Evolutionary conservation across 2,797 vertebrate genomes (phyloP).

Genomic region (Schizopygopsis pylzovi): DNA sequence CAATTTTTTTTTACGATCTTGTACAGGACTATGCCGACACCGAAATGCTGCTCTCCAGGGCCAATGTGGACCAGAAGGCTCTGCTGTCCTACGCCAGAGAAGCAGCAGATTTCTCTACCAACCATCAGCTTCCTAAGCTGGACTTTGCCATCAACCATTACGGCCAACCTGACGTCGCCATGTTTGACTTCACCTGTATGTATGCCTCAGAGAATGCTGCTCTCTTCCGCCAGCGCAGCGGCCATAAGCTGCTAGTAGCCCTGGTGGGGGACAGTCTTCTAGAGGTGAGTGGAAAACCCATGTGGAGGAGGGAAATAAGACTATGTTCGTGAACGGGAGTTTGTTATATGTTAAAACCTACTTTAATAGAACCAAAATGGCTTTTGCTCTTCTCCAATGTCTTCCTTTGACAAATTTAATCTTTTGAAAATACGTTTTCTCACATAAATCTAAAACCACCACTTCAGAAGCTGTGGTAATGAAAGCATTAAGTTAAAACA

Average conservation of each 20-base stretch:
- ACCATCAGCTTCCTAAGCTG: slow-evolving; percentile 91
- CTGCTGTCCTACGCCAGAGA: slow-evolving; percentile 91
- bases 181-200: slow-evolving; percentile 99
- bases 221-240: slow-evolving; percentile 89
- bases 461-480: slow-evolving; percentile 16
- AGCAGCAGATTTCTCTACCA: slow-evolving; percentile 97
- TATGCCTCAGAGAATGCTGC: slow-evolving; percentile 97
- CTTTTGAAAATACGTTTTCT: slow-evolving; percentile 24
- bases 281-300: slow-evolving; percentile 81
- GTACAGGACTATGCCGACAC: slow-evolving; percentile 93
- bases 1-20: background rate
- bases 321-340: background rate
- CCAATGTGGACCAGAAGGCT: slow-evolving; percentile 95
- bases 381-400: slow-evolving; percentile 3
- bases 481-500: background rate
- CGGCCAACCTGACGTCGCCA: slow-evolving; percentile 96
- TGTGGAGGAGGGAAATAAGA: background rate
- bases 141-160: slow-evolving; percentile 99
- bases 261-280: slow-evolving; percentile 96
- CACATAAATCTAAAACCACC: slow-evolving; percentile 31
- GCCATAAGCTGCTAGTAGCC: slow-evolving; percentile 90
- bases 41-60: slow-evolving; percentile 90
- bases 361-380: background rate
- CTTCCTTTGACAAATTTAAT: background rate
- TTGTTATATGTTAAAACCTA: slow-evolving; percentile 3